A percentile compares a stretch with the other conserved stretches of the same genome.
Evolutionary conservation across 2,797 vertebrate genomes (phyloP).

Genomic region (Artibeus jamaicensis): DNA sequence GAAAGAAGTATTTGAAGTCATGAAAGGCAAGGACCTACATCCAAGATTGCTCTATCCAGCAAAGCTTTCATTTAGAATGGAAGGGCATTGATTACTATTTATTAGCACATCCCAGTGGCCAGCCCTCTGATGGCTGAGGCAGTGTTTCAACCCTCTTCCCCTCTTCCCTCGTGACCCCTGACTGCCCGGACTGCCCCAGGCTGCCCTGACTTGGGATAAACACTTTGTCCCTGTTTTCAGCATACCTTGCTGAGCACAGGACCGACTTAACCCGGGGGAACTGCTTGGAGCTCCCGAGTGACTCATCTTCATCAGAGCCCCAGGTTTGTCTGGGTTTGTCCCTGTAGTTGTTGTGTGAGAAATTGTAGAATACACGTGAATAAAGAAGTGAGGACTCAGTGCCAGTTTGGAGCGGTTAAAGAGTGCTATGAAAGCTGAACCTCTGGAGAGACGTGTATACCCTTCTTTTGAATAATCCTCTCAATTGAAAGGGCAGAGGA

Average conservation of each 20-base stretch:
- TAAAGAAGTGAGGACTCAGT: constrained; percentile 67
- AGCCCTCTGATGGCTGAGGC: background rate
- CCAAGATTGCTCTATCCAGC: too few species aligned
- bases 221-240: background rate
- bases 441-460: constrained; percentile 50
- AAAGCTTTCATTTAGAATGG: too few species aligned
- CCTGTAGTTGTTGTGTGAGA: constrained; percentile 65
- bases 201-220: background rate
- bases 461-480: constrained; percentile 76
- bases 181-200: background rate
- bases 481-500: constrained; percentile 68
- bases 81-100: background rate
- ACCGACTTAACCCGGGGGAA: background rate
- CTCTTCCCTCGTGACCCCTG: background rate
- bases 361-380: constrained; percentile 72
- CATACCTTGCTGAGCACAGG: background rate
- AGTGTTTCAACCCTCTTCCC: background rate
- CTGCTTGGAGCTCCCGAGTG: constrained; percentile 12
- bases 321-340: constrained; percentile 68
- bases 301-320: constrained; percentile 60
- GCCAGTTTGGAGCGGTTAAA: constrained; percentile 76
- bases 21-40: too few species aligned
- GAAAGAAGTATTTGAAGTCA: too few species aligned
- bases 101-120: background rate
- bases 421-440: constrained; percentile 78